These are phyloP conservation scores for Lepidurus arcticus DNA, from an alignment of 1,140 invertebrate genomes.

Conservation along the genomic window DNA sequence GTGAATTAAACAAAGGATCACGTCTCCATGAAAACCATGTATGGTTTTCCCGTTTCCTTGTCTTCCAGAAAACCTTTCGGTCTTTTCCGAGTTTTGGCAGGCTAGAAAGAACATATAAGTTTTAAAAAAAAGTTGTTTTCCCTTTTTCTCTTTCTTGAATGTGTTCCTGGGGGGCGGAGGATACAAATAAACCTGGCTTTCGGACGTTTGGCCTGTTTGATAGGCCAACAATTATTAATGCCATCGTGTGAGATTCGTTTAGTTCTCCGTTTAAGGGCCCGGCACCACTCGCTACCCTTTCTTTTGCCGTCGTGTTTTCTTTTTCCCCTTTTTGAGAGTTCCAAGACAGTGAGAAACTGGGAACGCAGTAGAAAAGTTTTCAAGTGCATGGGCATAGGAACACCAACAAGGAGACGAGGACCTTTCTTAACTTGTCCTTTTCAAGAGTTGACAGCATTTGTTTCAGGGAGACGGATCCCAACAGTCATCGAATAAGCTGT, in stretches of 20 bases:
- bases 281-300: background rate
- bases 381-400: background rate
- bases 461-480: background rate
- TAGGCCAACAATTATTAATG: slow-evolving; percentile 13
- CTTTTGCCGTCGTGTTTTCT: background rate
- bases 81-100: background rate
- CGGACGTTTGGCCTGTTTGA: background rate
- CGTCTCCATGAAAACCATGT: background rate
- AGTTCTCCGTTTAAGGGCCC: background rate
- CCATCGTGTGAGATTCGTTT: slow-evolving; percentile 18
- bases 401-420: background rate
- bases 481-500: slow-evolving; percentile 1
- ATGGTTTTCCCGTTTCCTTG: background rate
- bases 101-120: background rate
- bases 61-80: background rate
- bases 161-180: slow-evolving; percentile 4
- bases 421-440: background rate
- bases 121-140: background rate
- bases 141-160: background rate
- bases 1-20: slow-evolving; percentile 20
- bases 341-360: background rate
- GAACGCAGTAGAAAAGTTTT: background rate
- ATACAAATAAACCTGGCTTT: background rate
- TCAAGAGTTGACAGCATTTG: background rate
- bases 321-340: background rate